phyloP scores from a whole-genome alignment of 2,113 vertebrate genomes.

The Chloroceryle aenea region DNA sequence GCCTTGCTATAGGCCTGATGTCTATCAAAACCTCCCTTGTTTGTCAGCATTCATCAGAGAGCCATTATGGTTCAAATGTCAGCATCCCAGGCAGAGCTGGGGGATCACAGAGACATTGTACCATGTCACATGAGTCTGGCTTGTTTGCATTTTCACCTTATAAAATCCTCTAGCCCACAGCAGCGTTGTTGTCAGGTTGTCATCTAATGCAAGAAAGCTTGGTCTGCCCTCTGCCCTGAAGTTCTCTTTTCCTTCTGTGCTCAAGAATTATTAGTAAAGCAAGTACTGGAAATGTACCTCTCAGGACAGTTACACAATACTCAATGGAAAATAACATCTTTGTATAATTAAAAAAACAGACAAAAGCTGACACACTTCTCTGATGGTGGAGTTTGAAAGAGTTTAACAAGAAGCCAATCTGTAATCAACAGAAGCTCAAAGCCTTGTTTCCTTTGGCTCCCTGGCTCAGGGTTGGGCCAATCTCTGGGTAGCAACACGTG shows the following conservation, averaged over 20 bases:
- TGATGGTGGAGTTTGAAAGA: not conserved
- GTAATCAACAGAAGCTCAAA: not conserved
- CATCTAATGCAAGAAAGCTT: not conserved
- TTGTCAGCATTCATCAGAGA: not conserved
- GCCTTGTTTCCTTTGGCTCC: constrained; percentile 49
- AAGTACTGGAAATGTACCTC: not conserved
- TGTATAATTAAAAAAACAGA: not conserved
- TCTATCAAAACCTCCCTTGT: not conserved
- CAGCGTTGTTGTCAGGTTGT: not conserved
- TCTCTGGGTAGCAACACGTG: not conserved
- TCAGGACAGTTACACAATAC: not conserved
- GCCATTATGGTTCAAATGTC: not conserved
- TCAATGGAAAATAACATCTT: not conserved
- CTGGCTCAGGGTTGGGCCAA: not conserved
- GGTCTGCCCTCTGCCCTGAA: not conserved
- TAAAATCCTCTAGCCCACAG: not conserved
- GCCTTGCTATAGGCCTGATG: not conserved
- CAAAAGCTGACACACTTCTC: not conserved
- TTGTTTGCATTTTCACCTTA: not conserved
- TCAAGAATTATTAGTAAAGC: not conserved
- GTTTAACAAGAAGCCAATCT: not conserved
- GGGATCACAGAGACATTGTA: not conserved
- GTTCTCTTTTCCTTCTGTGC: not conserved
- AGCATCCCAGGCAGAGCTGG: not conserved
- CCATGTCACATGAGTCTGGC: rapidly evolving